Base-by-base conservation (phyloP, 2,113 vertebrate species). In the Tyrannus savana region DNA sequence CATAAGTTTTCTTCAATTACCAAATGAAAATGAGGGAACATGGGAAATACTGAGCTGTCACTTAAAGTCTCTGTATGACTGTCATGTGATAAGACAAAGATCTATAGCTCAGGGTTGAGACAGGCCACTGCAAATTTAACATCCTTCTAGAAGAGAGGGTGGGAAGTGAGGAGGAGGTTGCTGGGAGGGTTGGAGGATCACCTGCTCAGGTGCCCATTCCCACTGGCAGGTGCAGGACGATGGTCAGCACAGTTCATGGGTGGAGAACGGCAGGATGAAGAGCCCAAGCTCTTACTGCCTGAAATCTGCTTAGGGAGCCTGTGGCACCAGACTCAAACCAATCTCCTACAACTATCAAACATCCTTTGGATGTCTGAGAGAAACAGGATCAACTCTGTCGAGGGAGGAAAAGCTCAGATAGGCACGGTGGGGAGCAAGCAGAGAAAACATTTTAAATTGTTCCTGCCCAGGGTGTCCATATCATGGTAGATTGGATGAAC, bases 1-100 rank as follows among this genome's bases (percentile, higher is more conserved):
- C 58, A 6, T 87, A 89, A 87, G 53, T 91, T 96, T 79, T 83
- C 77, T 89, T 58, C 93, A 69, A 73, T 87, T 84, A 84, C 33
- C 62, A 72, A 87, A 79, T 76, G 58, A 64, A 87, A 92, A 90
- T 47, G 55, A 30, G 53, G 71, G 78, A 87, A 76, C 41, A 25
- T 10, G 41, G 66, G 58, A 94, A 94, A 79, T 49, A 93, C 49
- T 35, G 66, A 84, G 41, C 71, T 95, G 74, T 69, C 94, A 75
- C 41, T 91, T 94, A 37, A 55, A 72, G 27, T 27, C 60, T 68
- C 68, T 58, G 28, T 52, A 35, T 62, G 73, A 64, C 19, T 91
- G 53, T 16, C 31, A 11, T 24, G 66, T 52, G 37, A 28, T n/a
- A 33, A 67, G 53, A 75, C 55, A 52, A 84, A 52, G 58, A 89